A percentile compares a stretch with the other conserved stretches of the same genome.
Conservation (phyloP, 1,140 invertebrate genomes). For the Oppia nitens region DNA sequence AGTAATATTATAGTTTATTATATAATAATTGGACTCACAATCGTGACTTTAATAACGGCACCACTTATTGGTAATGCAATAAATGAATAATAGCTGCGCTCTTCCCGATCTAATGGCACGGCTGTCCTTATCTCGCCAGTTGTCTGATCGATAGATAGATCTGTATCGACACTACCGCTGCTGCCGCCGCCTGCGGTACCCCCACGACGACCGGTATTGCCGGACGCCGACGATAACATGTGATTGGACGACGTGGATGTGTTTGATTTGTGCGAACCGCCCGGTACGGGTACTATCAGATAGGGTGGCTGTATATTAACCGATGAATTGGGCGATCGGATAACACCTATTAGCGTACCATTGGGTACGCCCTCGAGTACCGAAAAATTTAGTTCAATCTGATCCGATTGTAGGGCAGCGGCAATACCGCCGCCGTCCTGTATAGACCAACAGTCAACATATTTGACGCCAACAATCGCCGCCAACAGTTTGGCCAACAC, state of each 20-base stretch:
- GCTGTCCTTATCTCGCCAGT: slow-evolving; percentile 80
- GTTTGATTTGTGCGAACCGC: slow-evolving; percentile 37
- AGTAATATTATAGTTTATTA: not conserved
- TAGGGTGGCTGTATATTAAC: slow-evolving; percentile 48
- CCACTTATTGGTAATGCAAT: slow-evolving; percentile 71
- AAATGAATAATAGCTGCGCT: slow-evolving; percentile 61
- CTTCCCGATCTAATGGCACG: slow-evolving; percentile 71
- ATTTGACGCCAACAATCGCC: no score
- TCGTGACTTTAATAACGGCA: slow-evolving; percentile 61
- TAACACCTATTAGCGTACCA: slow-evolving; percentile 69
- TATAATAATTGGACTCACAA: slow-evolving; percentile 31
- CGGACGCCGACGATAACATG: not conserved
- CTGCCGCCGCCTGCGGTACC: not conserved
- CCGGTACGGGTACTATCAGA: slow-evolving; percentile 66
- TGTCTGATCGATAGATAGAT: slow-evolving; percentile 63
- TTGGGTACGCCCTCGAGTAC: slow-evolving; percentile 31
- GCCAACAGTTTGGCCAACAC: no score
- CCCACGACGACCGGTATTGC: not conserved
- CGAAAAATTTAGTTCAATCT: slow-evolving; percentile 4
- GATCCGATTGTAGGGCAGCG: not conserved
- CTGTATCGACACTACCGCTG: slow-evolving; percentile 48
- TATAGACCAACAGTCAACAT: not conserved
- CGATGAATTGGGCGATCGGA: slow-evolving; percentile 45
- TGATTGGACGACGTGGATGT: not conserved
- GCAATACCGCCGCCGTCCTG: not conserved